Conservation (phyloP, 2,888 invertebrate genomes). For the Cecidostiba fungosa region DNA sequence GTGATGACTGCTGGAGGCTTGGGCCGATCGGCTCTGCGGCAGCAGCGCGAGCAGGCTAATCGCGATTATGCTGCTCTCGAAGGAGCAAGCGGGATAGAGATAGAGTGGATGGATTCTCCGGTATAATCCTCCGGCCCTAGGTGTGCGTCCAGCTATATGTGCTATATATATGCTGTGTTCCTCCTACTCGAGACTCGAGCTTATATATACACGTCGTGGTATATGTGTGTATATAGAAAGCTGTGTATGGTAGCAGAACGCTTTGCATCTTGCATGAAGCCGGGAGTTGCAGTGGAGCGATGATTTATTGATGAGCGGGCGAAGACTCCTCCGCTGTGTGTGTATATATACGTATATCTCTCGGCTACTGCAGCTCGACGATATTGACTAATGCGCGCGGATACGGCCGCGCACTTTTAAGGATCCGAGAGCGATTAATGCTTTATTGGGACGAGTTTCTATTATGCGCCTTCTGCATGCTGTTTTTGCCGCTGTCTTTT, state of each 20-base stretch:
- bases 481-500: not conserved
- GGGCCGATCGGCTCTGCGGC: not conserved
- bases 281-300: slow-evolving; percentile 33
- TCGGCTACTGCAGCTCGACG: slow-evolving; percentile 24
- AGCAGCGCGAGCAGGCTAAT: slow-evolving; percentile 60
- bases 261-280: slow-evolving; percentile 61
- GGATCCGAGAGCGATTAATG: slow-evolving; percentile 55
- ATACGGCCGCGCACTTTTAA: slow-evolving; percentile 48
- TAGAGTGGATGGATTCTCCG: not conserved
- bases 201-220: not conserved
- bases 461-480: not conserved
- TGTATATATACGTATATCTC: too few species aligned
- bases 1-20: slow-evolving; percentile 58
- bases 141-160: not conserved
- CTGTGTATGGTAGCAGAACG: not conserved
- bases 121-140: slow-evolving; percentile 30
- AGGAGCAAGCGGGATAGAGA: slow-evolving; percentile 2
- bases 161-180: too few species aligned
- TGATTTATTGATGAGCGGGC: slow-evolving; percentile 63
- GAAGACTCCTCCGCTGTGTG: not conserved
- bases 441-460: slow-evolving; percentile 58
- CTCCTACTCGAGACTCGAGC: not conserved
- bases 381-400: slow-evolving; percentile 56
- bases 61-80: slow-evolving; percentile 55
- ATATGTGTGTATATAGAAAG: not conserved